A percentile compares a stretch with the other conserved stretches of the same genome.
These are phyloP conservation scores for Polyploca ridens DNA, from an alignment of 2,888 invertebrate species.

Conservation along the genomic window DNA sequence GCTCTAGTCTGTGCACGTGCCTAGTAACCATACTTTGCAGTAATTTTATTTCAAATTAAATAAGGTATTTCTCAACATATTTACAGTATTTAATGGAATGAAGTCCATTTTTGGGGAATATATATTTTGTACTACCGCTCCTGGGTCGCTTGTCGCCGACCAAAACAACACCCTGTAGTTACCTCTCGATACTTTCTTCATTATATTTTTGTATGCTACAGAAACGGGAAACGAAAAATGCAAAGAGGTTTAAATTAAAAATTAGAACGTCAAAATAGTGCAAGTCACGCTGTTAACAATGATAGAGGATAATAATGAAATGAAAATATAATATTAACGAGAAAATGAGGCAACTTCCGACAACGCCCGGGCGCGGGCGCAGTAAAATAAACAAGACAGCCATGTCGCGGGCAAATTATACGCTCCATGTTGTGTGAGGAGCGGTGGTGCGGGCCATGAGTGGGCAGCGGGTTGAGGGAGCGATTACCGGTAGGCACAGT, in stretches of 20 bases:
- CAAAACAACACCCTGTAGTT: too few relatives aligned
- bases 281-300: constrained; percentile 20
- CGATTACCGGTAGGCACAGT: too few relatives aligned
- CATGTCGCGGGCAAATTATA: constrained; percentile 54
- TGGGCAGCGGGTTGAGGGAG: constrained; percentile 29
- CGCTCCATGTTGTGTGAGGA: constrained; percentile 18
- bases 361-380: constrained; percentile 42
- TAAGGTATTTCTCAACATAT: too few relatives aligned
- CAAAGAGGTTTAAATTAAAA: constrained; percentile 19
- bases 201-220: constrained; percentile 7
- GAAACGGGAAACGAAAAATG: constrained; percentile 5
- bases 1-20: too few relatives aligned
- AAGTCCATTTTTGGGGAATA: too few relatives aligned
- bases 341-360: constrained; percentile 62
- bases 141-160: too few relatives aligned
- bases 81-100: too few relatives aligned
- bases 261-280: constrained; percentile 9
- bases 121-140: too few relatives aligned
- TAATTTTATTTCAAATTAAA: too few relatives aligned
- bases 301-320: constrained; percentile 46
- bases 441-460: constrained; percentile 23
- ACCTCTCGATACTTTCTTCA: too few relatives aligned
- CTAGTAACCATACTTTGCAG: too few relatives aligned
- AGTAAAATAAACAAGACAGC: constrained; percentile 65
- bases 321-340: constrained; percentile 66